Evolutionary conservation across 2,113 vertebrate genomes (phyloP), one percentile per base, ranked within the genome.

Genomic region (Myiagra hebetior): DNA sequence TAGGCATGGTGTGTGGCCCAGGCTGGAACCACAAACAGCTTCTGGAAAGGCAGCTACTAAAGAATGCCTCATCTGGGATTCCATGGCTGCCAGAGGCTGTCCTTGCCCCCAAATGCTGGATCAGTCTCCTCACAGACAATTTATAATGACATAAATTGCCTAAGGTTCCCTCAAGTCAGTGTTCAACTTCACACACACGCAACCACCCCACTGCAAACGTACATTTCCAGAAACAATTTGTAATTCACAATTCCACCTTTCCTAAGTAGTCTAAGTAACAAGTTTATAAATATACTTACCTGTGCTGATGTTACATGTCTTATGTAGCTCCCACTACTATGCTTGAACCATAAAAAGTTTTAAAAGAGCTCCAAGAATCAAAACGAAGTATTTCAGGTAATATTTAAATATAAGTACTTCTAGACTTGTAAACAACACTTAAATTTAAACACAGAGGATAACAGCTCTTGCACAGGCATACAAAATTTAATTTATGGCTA

Each of bases 1-100:
- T 67, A 94, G 59, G 63, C 91, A 68, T 0, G 0, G 76, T 96
- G 95, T 96, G 95, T 96, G 96, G 96, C 90, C 97, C 53, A 44
- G 73, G 37, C 65, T 92, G 65, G 72, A 92, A 80, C 63, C 44
- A 75, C 52, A 91, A 80, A 74, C 67, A 80, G 60, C 26, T 87
- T 83, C 85, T 90, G 72, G 78, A 47, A 91, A 96, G 44, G 42
- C 78, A 95, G 72, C 41, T 64, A 91, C 53, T 69, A 44, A 77
- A 77, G 55, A 82, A 87, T 62, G 53, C 62, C 47, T 85, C 70
- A 60, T 63, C 59, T 67, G 73, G 79, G 44, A 93, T 86, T 91
- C 63, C 75, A 74, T 24, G 65, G 94, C 92, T 91, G 87, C 73
- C 89, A 86, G 47, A 83, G 56, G 67, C 13, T 93, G 91, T 92